Percentiles rank a stretch among this genome's conserved stretches.
phyloP scores from a whole-genome alignment of 2,888 invertebrate genomes.

The Lithophane socia region DNA sequence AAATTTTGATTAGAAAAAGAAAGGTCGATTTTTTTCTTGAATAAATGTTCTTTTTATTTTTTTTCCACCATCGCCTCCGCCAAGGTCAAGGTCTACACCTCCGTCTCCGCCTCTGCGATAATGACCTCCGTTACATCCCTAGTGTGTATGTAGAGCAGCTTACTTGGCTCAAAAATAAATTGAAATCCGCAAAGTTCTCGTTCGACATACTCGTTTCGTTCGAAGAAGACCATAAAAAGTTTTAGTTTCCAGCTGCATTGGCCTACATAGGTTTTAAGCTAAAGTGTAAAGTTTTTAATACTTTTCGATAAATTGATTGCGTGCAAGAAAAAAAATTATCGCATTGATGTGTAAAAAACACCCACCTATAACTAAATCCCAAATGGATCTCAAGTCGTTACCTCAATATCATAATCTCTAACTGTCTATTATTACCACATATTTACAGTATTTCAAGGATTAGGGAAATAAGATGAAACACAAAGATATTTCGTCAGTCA shows the following conservation, averaged over 20 bases:
- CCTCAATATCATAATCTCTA: no score
- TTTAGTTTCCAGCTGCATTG: slow-evolving; percentile 29
- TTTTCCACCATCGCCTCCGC: not conserved
- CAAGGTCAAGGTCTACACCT: no score
- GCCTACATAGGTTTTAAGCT: slow-evolving; percentile 1
- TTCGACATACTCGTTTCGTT: slow-evolving; percentile 35
- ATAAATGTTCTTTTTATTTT: not conserved
- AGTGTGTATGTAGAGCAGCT: slow-evolving; percentile 36
- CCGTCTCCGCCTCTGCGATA: not conserved
- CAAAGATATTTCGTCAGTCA: no score
- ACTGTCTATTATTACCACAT: no score
- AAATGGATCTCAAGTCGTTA: no score
- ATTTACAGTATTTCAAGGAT: no score
- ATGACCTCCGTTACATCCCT: not conserved
- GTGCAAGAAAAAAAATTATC: not conserved
- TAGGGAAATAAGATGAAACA: no score
- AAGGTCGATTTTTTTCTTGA: not conserved
- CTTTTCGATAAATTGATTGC: not conserved
- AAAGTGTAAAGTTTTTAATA: not conserved
- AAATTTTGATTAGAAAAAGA: not conserved
- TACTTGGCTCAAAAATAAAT: slow-evolving; percentile 58
- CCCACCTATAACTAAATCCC: no score
- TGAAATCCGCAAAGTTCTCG: slow-evolving; percentile 38
- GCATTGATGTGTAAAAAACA: not conserved
- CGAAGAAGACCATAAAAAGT: slow-evolving; percentile 31